Base-by-base conservation (phyloP, 1,140 invertebrate genomes). In the Drosophila neocordata region DNA sequence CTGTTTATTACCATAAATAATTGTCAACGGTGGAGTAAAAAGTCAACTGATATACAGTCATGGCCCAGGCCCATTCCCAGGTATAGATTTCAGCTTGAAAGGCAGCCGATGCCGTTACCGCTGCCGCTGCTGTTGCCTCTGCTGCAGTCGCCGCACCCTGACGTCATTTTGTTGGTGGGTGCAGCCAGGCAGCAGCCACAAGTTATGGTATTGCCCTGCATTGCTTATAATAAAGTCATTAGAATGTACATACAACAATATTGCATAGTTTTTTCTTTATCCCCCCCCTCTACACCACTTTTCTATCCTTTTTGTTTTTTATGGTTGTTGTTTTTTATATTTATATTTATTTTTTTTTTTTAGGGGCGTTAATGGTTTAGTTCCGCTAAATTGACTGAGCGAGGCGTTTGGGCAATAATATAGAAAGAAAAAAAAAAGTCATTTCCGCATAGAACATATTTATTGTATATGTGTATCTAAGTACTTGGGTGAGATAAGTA, bases 1-100 rank as follows among this genome's bases (percentile, higher is more conserved):
- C 83, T 87, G 73, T 88, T 88, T 88, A 88, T 88, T 88, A 83
- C 84, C 83, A 88, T 88, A 88, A 88, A 88, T 87, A 87, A 87
- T 88, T 88, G 84, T 88, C 84, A 88, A 88, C 80, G 83, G 59
- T 65, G 76, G 69, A 61, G 37, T 56, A 71, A 67, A 87, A 87
- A 79, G 81, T 85, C 82, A 85, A 82, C 83, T 82, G 78, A 78
- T 85, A 74, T 87, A 87, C 78, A 82, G 79, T 82, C 79, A 69
- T 78, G 74, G 76, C 80, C 61, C 71, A 76, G 69, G 65, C 74
- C 66, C 75, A 60, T 41, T 52, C 60, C 60, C 59, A 62, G 68
- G 83, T 87, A 88, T 88, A 76, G 68, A 87, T 88, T 88, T 82
- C 83, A 88, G 68, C 83, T 88, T 87, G 77, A 87, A 87, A 87